These are phyloP conservation scores for Acanthurus leucopareius DNA, from an alignment of 2,797 vertebrate species.

Conservation along the genomic window DNA sequence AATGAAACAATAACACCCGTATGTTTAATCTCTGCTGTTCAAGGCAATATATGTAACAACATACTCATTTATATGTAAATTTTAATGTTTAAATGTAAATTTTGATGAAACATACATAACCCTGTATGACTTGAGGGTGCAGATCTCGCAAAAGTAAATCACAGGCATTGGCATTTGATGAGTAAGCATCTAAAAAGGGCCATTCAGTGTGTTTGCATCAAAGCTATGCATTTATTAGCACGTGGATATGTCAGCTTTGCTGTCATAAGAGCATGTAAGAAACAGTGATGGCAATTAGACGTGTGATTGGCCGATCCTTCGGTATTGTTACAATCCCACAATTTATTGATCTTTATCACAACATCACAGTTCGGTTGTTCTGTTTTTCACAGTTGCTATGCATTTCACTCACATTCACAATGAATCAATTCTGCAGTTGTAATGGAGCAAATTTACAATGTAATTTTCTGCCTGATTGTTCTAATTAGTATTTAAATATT, in stretches of 20 bases:
- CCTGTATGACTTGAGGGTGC: not conserved
- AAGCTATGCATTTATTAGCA: not conserved
- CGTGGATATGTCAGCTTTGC: not conserved
- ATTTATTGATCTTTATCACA: not conserved
- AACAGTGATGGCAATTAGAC: too few relatives aligned
- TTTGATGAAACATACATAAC: not conserved
- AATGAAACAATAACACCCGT: too few relatives aligned
- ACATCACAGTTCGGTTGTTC: not conserved
- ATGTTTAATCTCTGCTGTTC: not conserved
- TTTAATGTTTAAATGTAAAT: not conserved
- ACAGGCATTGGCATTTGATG: not conserved
- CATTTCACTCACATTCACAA: not conserved
- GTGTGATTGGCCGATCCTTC: not conserved
- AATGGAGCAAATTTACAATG: slow-evolving; percentile 3
- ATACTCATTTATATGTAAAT: not conserved
- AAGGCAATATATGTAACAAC: not conserved
- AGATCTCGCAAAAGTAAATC: not conserved
- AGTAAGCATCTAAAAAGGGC: not conserved
- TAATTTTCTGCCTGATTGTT: not conserved
- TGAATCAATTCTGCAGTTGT: not conserved
- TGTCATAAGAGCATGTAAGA: not conserved
- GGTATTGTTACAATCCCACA: not conserved
- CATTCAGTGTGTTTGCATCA: not conserved
- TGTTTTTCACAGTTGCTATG: not conserved
- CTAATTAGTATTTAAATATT: slow-evolving; percentile 10